Base-by-base conservation (phyloP, 1,140 invertebrate genomes). In the Leptinotarsa undecemlineata region DNA sequence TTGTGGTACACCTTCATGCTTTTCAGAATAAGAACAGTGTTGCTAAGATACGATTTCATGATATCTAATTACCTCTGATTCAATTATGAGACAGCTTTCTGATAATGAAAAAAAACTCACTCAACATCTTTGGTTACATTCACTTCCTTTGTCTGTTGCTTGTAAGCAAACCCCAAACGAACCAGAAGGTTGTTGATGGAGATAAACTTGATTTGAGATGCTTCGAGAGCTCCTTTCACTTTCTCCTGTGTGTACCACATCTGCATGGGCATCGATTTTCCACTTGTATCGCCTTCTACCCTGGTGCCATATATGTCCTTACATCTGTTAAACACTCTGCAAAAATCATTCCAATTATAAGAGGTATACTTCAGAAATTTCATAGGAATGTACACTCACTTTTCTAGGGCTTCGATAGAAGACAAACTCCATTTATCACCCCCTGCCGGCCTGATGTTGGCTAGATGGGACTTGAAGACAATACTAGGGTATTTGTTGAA, bases 321-420 rank as follows among this genome's bases (percentile, higher is more conserved):
- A 47, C 75, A 69, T 60, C 76, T 79, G 1, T n/a, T 11, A 26
- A 75, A 76, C 15, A 79, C 67, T 51, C 74, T 69, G 64, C 61
- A 57, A 64, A 74, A 73, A 20, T 57, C 13, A 57, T 42, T 42
- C 33, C 2, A 42, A 42, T 42, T 42, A 2, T 42, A 42, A 8
- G 11, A 33, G 33, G 2, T 42, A 11, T 11, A 42, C 33, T 42
- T 42, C 3, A 42, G 6, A 8, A 42, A 42, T 11, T 42, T 42
- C 33, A 11, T 42, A 33, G 6, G 6, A 33, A 57, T 57, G n/a
- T 17, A 57, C 1, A 19, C 51, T 68, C 33, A 68, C 48, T 21
- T 21, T 64, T 81, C 74, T 20, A 81, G 70, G 13, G 77, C 71
- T 74, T 81, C 79, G 13, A 74, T 76, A n/a, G 79, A 76, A 8